A percentile compares a stretch with the other conserved stretches of the same genome.
Evolutionary conservation across 2,113 vertebrate species (phyloP).

Genomic region (Brachyhypopomus gauderio): DNA sequence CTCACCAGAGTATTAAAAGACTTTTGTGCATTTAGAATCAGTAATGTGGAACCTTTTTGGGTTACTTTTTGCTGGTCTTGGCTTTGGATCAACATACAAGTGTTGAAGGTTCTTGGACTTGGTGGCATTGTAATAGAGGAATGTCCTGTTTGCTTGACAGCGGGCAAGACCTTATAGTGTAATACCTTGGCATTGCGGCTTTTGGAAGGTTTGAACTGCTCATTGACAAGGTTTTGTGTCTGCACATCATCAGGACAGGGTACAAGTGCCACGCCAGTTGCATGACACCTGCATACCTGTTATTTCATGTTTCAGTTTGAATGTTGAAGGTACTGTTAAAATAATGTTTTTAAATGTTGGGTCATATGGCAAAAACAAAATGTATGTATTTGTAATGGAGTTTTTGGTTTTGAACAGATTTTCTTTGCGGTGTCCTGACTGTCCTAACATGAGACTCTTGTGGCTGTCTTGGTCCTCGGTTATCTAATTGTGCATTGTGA

Average conservation of each 20-base stretch:
- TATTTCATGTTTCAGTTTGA: background rate
- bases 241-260: background rate
- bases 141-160: background rate
- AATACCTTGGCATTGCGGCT: background rate
- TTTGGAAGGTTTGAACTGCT: background rate
- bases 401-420: background rate
- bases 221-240: background rate
- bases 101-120: background rate
- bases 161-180: background rate
- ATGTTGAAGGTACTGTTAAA: background rate
- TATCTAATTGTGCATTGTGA: background rate
- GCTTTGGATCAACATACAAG: conserved; percentile 32
- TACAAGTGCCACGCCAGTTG: background rate
- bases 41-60: conserved; percentile 15
- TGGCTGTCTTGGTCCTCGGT: background rate
- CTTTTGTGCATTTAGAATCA: background rate
- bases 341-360: background rate
- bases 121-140: background rate
- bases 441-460: background rate
- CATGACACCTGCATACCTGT: background rate
- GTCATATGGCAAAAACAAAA: too few relatives aligned
- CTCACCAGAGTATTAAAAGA: conserved; percentile 41
- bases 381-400: background rate
- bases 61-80: conserved; percentile 25
- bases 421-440: background rate